Base-by-base conservation (phyloP, 2,113 vertebrate genomes). In the Phycodurus eques region DNA sequence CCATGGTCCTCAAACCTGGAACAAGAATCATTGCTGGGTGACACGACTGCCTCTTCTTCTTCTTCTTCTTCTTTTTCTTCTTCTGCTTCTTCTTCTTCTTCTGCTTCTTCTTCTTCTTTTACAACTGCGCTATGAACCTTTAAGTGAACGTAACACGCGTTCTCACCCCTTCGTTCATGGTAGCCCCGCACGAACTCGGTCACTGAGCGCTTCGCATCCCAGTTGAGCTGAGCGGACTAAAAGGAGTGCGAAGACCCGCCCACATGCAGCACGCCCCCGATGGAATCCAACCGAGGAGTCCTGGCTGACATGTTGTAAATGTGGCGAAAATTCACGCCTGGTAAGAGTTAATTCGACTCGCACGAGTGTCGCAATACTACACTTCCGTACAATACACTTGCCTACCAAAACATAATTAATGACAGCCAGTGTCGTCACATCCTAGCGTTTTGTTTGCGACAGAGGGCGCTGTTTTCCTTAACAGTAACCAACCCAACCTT, bases 191-290 rank as follows among this genome's bases (percentile, higher is more conserved):
- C 59, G 31, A 33, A 61, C 15, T 27, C 73, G 82, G 76, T 4
- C 2, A 3, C 80, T 70, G 68, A 72, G 78, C 85, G 42, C 33
- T 86, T 86, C 86, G 86, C 90, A 87, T 86, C 86, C 81, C 81
- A 49, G 35, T 39, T 39, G 35, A 39, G 76, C 75, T 46, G 68
- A 78, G 31, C 59, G 6, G 31, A 39, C 35, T 39, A 39, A 39
- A 39, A 39, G 35, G 71, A 74, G 70, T 63, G 76, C 63, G 76
- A 22, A 22, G 22, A 44, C 7, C 64, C 64, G 43, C 64, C 64
- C 64, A 66, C 44, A 47, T 17, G 43, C 64, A 27, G 64, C 64
- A 31, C 64, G 43, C 44, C 64, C 6, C 43, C 44, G 44, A 46
- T 44, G 20, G 17, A 22, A 44, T 22, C 64, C 42, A 66, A 27